Evolutionary conservation across 2,113 vertebrate species (phyloP).

Genomic region (Spizaetus ornatus): DNA sequence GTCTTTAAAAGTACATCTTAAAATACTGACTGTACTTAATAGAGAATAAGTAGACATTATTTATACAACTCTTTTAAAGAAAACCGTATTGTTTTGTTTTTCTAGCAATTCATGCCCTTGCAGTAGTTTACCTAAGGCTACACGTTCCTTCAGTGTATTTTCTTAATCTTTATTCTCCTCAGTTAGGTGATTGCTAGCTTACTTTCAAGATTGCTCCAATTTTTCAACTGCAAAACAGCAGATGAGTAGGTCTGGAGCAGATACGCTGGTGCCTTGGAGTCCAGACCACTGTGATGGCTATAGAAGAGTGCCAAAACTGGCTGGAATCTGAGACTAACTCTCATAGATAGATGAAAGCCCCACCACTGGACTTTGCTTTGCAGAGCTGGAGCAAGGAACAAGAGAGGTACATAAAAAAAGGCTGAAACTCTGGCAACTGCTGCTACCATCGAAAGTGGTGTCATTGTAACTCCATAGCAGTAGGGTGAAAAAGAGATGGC

Average conservation of each 20-base stretch:
- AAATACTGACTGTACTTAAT: neutral
- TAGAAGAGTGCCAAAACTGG: neutral
- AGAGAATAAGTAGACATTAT: neutral
- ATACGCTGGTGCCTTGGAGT: neutral
- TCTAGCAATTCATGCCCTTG: neutral
- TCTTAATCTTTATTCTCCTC: neutral
- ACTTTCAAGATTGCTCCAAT: neutral
- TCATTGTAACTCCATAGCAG: neutral
- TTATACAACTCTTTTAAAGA: neutral
- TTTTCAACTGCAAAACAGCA: neutral
- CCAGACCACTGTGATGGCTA: neutral
- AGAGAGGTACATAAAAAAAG: neutral
- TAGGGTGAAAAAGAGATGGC: neutral
- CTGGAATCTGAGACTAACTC: neutral
- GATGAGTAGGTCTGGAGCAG: neutral
- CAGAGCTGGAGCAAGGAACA: neutral
- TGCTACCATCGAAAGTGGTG: fast-evolving
- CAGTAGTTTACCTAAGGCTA: neutral
- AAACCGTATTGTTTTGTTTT: neutral
- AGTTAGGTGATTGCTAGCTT: neutral
- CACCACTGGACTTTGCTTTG: neutral
- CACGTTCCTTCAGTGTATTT: neutral
- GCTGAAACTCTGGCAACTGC: neutral
- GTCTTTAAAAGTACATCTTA: neutral
- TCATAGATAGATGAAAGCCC: fast-evolving